Evolutionary conservation across 2,888 invertebrate species (phyloP), one percentile per base, ranked within the genome.

Genomic region (Rotaria magnacalcarata): DNA sequence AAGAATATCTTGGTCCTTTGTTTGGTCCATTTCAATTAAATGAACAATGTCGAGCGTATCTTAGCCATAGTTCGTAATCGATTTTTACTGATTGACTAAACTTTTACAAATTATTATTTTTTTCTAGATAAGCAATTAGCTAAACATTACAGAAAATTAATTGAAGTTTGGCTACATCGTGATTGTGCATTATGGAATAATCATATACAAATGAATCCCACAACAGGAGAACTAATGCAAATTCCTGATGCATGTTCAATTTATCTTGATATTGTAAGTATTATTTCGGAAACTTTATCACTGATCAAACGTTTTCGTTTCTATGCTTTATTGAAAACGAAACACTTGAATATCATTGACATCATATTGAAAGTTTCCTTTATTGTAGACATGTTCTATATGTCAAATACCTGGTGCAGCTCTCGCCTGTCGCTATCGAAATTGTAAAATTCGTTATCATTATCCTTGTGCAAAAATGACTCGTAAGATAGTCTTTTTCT

Each of bases 171-270:
- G 80, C n/a, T 80, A n/a, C 80, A 80, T n/a, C 80, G 80, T 24
- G 80, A 80, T 80, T 80, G 80, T 80, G 80, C 80, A 80, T 47
- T 80, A 80, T 80, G 80, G 80, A 80, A 80, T 43, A 80, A 80
- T 80, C 80, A 80, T 47, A 43, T 80, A 47, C 80, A 80, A 47
- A 80, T 80, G 80, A 43, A 80, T 80, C n/a, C 43, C 5, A 43
- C 21, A 24, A 80, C 80, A 80, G 80, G 80, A 80, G 80, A 80
- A n/a, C 47, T 80, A 24, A 47, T 80, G 24, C 24, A 80, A n/a
- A 24, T 80, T 10, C 47, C 80, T 14, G 80, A 80, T 47, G 80
- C 80, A 47, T 43, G 43, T n/a, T 47, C 16, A 6, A 80, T 47
- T 10, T 80, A 80, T 47, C 80, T 80, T 24, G 47, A 43, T 80